phyloP scores from a whole-genome alignment of 1,140 invertebrate genomes.

The Bombus confusus region DNA sequence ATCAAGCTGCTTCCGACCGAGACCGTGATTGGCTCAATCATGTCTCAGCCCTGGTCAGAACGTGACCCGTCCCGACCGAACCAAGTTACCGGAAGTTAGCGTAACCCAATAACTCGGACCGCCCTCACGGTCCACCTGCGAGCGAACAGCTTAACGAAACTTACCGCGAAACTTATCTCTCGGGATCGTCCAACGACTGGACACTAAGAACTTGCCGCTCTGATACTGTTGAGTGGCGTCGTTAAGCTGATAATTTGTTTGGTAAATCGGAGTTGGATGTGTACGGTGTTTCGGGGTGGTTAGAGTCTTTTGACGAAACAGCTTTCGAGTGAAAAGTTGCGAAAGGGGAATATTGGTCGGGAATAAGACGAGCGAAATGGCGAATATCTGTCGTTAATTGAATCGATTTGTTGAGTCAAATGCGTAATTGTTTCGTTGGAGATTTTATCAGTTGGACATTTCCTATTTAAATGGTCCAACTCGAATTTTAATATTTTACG shows the following conservation, averaged over 20 bases:
- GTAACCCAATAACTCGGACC: constrained; percentile 58
- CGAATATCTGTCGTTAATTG: no score
- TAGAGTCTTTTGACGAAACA: not conserved
- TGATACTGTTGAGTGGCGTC: not conserved
- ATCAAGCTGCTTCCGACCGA: constrained; percentile 27
- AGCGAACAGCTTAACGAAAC: constrained; percentile 29
- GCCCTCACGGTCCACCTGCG: not conserved
- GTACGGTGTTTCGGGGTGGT: not conserved
- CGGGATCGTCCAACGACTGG: not conserved
- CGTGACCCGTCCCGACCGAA: constrained; percentile 36
- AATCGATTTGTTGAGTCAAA: no score
- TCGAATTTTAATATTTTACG: no score
- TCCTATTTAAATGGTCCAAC: no score
- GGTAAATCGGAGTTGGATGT: not conserved
- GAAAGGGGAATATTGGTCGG: not conserved
- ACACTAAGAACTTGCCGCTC: no score
- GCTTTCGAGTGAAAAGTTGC: not conserved
- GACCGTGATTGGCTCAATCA: constrained; percentile 44
- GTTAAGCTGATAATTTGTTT: not conserved
- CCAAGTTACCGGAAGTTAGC: constrained; percentile 59
- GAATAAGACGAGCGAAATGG: no score
- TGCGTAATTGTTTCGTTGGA: no score
- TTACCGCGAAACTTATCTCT: not conserved
- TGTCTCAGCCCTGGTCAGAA: not conserved
- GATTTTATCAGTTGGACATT: no score